phyloP scores from a whole-genome alignment of 1,140 invertebrate genomes.

The Marisa cornuarietis region DNA sequence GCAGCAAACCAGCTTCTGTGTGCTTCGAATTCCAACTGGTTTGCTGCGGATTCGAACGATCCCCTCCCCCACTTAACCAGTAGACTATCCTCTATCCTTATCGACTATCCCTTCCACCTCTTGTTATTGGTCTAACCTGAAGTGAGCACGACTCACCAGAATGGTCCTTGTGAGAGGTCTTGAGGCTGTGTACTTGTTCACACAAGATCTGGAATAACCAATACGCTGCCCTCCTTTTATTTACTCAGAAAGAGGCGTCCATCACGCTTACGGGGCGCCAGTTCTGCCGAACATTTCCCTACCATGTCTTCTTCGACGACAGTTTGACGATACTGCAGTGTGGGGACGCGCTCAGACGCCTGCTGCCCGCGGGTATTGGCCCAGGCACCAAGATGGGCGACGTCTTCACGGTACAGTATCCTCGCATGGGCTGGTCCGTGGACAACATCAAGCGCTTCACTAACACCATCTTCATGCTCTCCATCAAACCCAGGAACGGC shows the following conservation, averaged over 20 bases:
- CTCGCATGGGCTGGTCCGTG: conserved; percentile 22
- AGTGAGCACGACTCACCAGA: too few relatives aligned
- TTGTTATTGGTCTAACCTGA: too few relatives aligned
- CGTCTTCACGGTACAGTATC: conserved; percentile 25
- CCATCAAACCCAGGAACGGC: not conserved
- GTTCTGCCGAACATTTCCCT: conserved; percentile 26
- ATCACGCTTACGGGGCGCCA: conserved; percentile 12
- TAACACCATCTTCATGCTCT: conserved; percentile 30
- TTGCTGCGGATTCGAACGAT: too few relatives aligned
- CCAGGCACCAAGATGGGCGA: conserved; percentile 10
- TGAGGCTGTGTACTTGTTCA: too few relatives aligned
- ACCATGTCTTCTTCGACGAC: conserved; percentile 31
- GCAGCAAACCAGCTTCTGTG: too few relatives aligned
- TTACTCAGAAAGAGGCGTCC: not conserved
- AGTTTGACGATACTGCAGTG: conserved; percentile 24
- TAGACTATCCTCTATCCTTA: too few relatives aligned
- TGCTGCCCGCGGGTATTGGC: conserved; percentile 20
- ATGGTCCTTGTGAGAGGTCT: too few relatives aligned
- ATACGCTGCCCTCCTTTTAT: too few relatives aligned
- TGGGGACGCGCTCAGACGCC: conserved; percentile 10
- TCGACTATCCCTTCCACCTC: too few relatives aligned
- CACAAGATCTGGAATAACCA: too few relatives aligned
- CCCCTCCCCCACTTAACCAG: too few relatives aligned
- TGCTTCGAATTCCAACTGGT: too few relatives aligned
- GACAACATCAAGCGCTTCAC: conserved; percentile 26